Evolutionary conservation across 2,113 vertebrate genomes (phyloP), one percentile per base, ranked within the genome.

Genomic region (Podiceps cristatus): DNA sequence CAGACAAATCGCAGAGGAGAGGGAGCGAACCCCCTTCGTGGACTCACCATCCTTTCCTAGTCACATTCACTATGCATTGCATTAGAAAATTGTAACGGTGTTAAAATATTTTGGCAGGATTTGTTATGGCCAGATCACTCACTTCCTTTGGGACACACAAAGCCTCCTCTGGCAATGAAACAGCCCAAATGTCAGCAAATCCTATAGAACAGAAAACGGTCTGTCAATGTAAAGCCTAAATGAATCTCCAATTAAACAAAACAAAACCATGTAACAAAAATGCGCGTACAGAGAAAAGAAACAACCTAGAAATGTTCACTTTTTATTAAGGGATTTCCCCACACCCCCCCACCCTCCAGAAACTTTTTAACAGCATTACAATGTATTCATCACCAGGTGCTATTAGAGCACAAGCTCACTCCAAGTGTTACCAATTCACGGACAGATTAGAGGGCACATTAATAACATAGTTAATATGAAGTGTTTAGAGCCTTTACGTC

Each of bases 381-480:
- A 82, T 93, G 88, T 88, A 98, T 96, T 97, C 97, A 97, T 96
- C 79, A 95, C 94, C 59, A 97, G 96, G 97, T 88, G 95, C 97
- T 97, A 96, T 97, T 92, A 97, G 94, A 96, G 94, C 97, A 69
- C 56, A 91, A 90, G 85, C 97, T 97, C 93, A 31, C 95, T 97
- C 95, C 87, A 71, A 97, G 96, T 94, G 97, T 92, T 98, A 96
- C 98, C 98, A 97, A 98, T 98, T 98, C 97, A 83, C 66, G 90
- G 97, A 95, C 95, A 98, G 98, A 98, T 98, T 98, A 98, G 98
- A 98, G 97, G 96, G 97, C 97, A 98, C 98, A 99, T 99, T 98
- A 99, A 99, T 98, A 98, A 98, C 98, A 87, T 96, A 97, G 98
- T 98, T 99, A 99, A 98, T 98, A 99, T 97, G 98, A 98, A 98